These are phyloP conservation scores for Dendrolimus kikuchii DNA, from an alignment of 1,140 invertebrate species.

Conservation along the genomic window DNA sequence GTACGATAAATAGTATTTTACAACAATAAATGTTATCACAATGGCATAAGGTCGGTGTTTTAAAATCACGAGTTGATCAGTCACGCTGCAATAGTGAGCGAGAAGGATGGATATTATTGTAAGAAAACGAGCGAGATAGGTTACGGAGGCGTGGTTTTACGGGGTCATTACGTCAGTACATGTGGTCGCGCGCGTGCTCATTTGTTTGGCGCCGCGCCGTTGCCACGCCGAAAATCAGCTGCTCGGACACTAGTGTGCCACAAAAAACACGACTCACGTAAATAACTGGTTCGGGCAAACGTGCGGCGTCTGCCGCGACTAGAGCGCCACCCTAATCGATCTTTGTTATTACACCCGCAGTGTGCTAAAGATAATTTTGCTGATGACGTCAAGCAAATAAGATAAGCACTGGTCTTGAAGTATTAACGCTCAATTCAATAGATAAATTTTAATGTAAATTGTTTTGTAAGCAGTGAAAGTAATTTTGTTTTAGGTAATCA, in stretches of 20 bases:
- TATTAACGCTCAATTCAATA: too few species aligned
- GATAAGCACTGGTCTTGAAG: too few species aligned
- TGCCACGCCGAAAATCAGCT: constrained; percentile 61
- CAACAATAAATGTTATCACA: constrained; percentile 20
- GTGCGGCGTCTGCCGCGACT: background rate
- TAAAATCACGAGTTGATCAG: constrained; percentile 17
- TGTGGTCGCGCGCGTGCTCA: constrained; percentile 35
- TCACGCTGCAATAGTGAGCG: constrained; percentile 34
- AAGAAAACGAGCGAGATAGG: constrained; percentile 28
- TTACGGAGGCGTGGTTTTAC: constrained; percentile 32
- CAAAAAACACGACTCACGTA: constrained; percentile 23
- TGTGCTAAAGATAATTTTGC: too few species aligned
- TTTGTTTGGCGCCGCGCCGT: constrained; percentile 44
- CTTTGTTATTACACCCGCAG: too few species aligned
- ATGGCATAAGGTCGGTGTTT: constrained; percentile 21
- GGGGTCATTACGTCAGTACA: constrained; percentile 42
- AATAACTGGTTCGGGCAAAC: constrained; percentile 20
- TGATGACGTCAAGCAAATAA: too few species aligned
- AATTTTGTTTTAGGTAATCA: too few species aligned
- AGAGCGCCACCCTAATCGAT: too few species aligned
- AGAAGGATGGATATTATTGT: constrained; percentile 21
- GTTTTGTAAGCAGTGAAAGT: too few species aligned
- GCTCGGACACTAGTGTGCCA: constrained; percentile 28
- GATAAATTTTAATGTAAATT: too few species aligned
- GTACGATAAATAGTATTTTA: constrained; percentile 12